A percentile compares a stretch with the other conserved stretches of the same genome.
These are phyloP conservation scores for Chionoecetes opilio DNA, from an alignment of 1,140 invertebrate genomes.

Conservation along the genomic window DNA sequence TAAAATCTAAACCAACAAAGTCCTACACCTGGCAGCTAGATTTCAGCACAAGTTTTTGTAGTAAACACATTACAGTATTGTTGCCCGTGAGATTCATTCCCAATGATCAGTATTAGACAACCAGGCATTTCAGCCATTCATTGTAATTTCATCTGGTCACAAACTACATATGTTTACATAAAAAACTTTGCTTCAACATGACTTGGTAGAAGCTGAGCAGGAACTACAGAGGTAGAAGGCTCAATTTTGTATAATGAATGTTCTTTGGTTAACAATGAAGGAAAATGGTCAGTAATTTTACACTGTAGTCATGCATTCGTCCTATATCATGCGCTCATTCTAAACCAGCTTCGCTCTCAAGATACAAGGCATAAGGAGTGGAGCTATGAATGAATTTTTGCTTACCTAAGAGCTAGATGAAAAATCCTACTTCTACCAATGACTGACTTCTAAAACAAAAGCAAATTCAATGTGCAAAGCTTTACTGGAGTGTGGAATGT, in stretches of 20 bases:
- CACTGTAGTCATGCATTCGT: slow-evolving; percentile 73
- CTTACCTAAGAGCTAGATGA: slow-evolving; percentile 73
- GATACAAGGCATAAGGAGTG: slow-evolving; percentile 75
- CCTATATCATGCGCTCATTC: slow-evolving; percentile 72
- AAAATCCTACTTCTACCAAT: slow-evolving; percentile 76
- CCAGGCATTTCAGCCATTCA: slow-evolving; percentile 70
- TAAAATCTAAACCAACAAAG: slow-evolving; percentile 74
- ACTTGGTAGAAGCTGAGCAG: slow-evolving; percentile 76
- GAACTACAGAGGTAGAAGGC: slow-evolving; percentile 78
- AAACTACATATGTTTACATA: slow-evolving; percentile 74
- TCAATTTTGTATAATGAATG: slow-evolving; percentile 78
- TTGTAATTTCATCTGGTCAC: slow-evolving; percentile 64
- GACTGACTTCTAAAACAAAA: slow-evolving; percentile 74
- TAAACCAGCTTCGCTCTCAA: slow-evolving; percentile 74
- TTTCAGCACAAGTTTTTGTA: slow-evolving; percentile 73
- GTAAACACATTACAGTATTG: slow-evolving; percentile 70
- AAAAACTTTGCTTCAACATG: slow-evolving; percentile 70
- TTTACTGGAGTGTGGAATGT: slow-evolving; percentile 77
- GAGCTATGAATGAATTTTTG: slow-evolving; percentile 75
- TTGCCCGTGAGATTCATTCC: slow-evolving; percentile 50
- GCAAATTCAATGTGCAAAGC: slow-evolving; percentile 75
- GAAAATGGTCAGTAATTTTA: slow-evolving; percentile 74
- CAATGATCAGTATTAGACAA: slow-evolving; percentile 67
- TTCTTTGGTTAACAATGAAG: slow-evolving; percentile 75
- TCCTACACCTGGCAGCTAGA: slow-evolving; percentile 73